phyloP scores from a whole-genome alignment of 2,113 vertebrate genomes.

The Xiphias gladius region DNA sequence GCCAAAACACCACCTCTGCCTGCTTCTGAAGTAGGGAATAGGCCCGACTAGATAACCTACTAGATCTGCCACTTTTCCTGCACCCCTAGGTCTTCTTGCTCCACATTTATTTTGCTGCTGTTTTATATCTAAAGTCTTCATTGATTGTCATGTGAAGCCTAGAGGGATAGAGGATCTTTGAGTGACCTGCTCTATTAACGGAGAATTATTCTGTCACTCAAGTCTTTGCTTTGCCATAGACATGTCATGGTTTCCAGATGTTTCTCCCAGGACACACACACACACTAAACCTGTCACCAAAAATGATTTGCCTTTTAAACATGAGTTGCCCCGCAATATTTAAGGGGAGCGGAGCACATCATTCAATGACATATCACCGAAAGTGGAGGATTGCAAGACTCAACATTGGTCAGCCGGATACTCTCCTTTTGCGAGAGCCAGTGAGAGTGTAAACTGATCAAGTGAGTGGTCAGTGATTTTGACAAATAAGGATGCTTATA shows the following conservation, averaged over 20 bases:
- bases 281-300: constrained; percentile 66
- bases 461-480: constrained; percentile 23
- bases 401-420: constrained; percentile 60
- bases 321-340: constrained; percentile 62
- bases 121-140: constrained; percentile 13
- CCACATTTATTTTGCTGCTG: constrained; percentile 5
- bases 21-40: background rate
- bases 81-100: background rate
- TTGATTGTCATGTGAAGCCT: constrained; percentile 47
- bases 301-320: constrained; percentile 71
- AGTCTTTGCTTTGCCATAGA: constrained; percentile 41
- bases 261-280: constrained; percentile 36
- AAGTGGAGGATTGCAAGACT: constrained; percentile 44
- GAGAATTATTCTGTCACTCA: constrained; percentile 78
- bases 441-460: background rate
- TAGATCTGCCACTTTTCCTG: background rate
- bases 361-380: constrained; percentile 62
- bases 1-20: background rate
- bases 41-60: background rate
- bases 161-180: constrained; percentile 38
- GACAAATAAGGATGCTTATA: background rate
- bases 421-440: constrained; percentile 38
- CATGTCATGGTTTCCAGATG: constrained; percentile 60
- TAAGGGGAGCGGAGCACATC: constrained; percentile 62
- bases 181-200: constrained; percentile 65